Evolutionary conservation across 2,888 invertebrate species (phyloP).

Genomic region (Perizoma flavofasciatum): DNA sequence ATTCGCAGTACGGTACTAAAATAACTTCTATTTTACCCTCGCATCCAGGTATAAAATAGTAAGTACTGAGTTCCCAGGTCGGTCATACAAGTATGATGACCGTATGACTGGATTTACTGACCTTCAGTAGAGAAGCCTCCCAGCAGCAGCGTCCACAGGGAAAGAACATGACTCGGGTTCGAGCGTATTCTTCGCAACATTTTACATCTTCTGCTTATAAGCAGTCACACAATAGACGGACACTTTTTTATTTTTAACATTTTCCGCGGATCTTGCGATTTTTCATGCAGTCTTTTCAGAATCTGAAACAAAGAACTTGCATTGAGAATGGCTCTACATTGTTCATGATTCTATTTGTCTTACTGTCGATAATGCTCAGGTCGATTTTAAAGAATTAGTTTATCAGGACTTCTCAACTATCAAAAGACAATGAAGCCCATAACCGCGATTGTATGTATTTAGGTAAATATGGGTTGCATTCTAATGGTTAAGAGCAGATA

Average conservation of each 20-base stretch:
- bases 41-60: too few relatives aligned
- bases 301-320: conserved; percentile 25
- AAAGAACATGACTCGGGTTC: conserved; percentile 25
- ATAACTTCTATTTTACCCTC: too few relatives aligned
- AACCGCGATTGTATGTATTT: too few relatives aligned
- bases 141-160: conserved; percentile 25
- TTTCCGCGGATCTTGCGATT: conserved; percentile 1
- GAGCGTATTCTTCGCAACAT: conserved; percentile 25
- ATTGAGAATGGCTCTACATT: not conserved
- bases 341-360: not conserved
- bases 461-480: too few relatives aligned
- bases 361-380: not conserved
- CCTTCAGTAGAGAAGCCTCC: conserved; percentile 24
- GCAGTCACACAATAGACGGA: conserved; percentile 18
- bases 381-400: too few relatives aligned
- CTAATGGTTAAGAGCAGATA: not conserved
- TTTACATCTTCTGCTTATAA: conserved; percentile 26
- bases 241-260: conserved; percentile 12
- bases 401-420: too few relatives aligned
- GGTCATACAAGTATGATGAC: conserved; percentile 4
- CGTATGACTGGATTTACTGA: conserved; percentile 1
- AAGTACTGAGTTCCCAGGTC: conserved; percentile 1
- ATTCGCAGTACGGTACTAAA: too few relatives aligned
- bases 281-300: conserved; percentile 6
- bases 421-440: too few relatives aligned